Percentiles rank a stretch among this genome's conserved stretches.
Evolutionary conservation across 1,140 invertebrate genomes (phyloP).

Genomic region (Diorhabda elongata): DNA sequence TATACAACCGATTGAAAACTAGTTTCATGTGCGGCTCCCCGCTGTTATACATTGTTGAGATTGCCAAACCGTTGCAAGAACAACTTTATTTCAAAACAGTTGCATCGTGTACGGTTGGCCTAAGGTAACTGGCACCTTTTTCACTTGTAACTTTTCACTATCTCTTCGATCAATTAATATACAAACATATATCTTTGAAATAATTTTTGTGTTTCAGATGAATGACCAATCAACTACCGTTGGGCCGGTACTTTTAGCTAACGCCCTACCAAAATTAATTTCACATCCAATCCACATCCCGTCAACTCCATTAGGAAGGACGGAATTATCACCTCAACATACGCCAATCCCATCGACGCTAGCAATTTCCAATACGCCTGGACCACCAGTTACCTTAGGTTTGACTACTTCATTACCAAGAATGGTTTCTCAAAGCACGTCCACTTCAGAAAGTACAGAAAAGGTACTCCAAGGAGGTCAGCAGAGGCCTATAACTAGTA

Average conservation of each 20-base stretch:
- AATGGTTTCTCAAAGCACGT: constrained; percentile 32
- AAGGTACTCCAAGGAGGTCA: constrained; percentile 9
- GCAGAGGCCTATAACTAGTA: constrained; percentile 13
- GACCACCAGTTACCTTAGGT: constrained; percentile 52
- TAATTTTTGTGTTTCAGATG: constrained; percentile 14
- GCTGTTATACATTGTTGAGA: too few relatives aligned
- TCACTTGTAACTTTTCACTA: too few relatives aligned
- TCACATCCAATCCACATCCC: constrained; percentile 47
- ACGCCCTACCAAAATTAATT: constrained; percentile 65
- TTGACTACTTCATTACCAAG: constrained; percentile 45
- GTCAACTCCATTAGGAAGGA: constrained; percentile 13
- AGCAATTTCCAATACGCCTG: constrained; percentile 53
- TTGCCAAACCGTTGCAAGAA: too few relatives aligned
- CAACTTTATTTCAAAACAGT: too few relatives aligned
- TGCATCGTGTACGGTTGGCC: too few relatives aligned
- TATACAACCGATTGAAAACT: too few relatives aligned
- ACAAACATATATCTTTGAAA: too few relatives aligned
- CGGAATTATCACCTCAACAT: constrained; percentile 44
- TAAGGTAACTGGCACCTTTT: too few relatives aligned
- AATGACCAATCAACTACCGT: constrained; percentile 35
- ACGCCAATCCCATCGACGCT: constrained; percentile 46
- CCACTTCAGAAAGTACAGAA: constrained; percentile 20
- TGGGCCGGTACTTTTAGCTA: constrained; percentile 60
- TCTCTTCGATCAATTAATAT: background rate
- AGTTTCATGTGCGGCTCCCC: too few relatives aligned